Base-by-base conservation (phyloP, 2,113 vertebrate genomes). In the Danio rerio region DNA sequence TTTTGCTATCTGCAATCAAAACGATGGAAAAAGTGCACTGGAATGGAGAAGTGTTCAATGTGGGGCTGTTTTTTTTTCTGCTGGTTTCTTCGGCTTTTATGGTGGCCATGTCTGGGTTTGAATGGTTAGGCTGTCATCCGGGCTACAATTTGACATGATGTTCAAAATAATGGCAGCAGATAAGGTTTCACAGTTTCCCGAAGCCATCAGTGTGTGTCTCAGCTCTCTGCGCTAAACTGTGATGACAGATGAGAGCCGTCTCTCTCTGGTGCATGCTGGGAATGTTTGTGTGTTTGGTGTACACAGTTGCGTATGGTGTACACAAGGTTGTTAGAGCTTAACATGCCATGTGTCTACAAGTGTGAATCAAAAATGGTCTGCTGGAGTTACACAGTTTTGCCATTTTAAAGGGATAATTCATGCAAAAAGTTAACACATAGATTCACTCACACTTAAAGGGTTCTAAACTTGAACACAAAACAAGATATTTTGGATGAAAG, bases 111-210 rank as follows among this genome's bases (percentile, higher is more conserved):
- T 61, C 53, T 61, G 80, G 8, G 78, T 81, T 79, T 59, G 45
- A 66, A 52, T 52, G 9, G 78, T 77, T 86, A 70, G 78, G 81
- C 72, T 86, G 81, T 83, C 81, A 81, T 86, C 63, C 83, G 71
- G 69, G 53, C 70, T 45, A 81, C 80, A 82, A 69, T 83, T 73
- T 86, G 75, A 81, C 82, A 74, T 78, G 69, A 73, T 62, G 49
- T 78, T 80, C 75, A 81, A 75, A 84, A 84, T 86, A 81, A 86
- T 86, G 80, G 75, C 69, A 3, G 21, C 76, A 84, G 79, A 78
- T 78, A 79, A 81, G 74, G 78, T 78, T 82, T 84, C 71, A 78
- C 72, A 74, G 80, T 79, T 52, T 81, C 59, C 45, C 50, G 56
- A 71, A 49, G 80, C 78, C 47, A 55, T 71, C 53, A 76, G 52